Base-by-base conservation (phyloP, 2,113 vertebrate species). In the Dicerorhinus sumatrensis region DNA sequence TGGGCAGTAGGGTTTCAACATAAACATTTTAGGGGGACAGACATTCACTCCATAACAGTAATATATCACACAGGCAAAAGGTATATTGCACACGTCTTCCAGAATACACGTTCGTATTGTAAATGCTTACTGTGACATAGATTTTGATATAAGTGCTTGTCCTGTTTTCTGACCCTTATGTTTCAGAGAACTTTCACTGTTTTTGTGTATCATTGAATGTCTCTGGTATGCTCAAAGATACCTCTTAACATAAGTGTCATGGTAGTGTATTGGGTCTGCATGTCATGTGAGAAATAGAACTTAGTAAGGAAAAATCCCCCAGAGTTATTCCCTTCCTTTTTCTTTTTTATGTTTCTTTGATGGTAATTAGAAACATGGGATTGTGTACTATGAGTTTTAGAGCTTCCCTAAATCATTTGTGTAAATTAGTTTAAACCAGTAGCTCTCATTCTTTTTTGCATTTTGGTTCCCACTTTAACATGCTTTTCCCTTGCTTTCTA, bases 381-480 rank as follows among this genome's bases (percentile, higher is more conserved):
- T 70, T 67, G 2, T 56, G 25, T 89, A 51, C 25, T 91, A 0
- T 62, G 36, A 91, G 36, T 65, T 89, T 96, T 46, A 73, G 54
- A 75, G 27, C 36, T 3, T 81, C 65, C 21, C 65, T 33, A 16
- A 63, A n/a, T 88, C 33, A 62, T 75, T 92, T 90, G 9, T 90
- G 29, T 95, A 77, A 89, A 62, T 48, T 54, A 33, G 29, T 85
- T 89, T 83, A 88, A 93, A 67, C 51, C 39, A 79, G 14, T 90
- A 86, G 82, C 1, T 81, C 6, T 48, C 8, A 42, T 75, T 73
- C 25, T 72, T 29, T 76, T 67, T 89, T 73, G 33, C 20, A 42
- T 95, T 94, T 75, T 96, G 42, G n/a, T 72, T 77, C 86, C 25
- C 20, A 18, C 51, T 95, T 93, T 63, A 79, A 73, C 33, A 23